Evolutionary conservation across 2,113 vertebrate genomes (phyloP).

Genomic region (Sminthopsis crassicaudata): DNA sequence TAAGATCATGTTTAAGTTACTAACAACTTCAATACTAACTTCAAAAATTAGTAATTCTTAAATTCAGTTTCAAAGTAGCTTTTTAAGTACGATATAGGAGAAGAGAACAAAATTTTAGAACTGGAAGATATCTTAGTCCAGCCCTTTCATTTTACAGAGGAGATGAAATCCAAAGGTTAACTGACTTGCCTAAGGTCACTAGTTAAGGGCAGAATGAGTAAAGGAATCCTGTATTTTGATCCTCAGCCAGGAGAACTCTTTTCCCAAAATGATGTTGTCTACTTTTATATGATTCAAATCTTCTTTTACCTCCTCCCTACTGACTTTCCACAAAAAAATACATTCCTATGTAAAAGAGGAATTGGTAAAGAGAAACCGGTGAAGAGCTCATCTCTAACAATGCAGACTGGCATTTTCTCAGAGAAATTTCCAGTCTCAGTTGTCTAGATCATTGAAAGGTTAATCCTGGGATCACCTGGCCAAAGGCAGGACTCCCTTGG

Average conservation of each 20-base stretch:
- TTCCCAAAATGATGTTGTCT: not conserved
- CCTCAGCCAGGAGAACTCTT: not conserved
- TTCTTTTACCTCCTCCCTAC: no score
- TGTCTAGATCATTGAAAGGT: no score
- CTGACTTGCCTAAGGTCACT: not conserved
- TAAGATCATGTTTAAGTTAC: conserved; percentile 36
- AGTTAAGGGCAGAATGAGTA: not conserved
- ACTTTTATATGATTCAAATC: not conserved
- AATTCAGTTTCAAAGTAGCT: conserved; percentile 36
- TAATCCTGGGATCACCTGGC: no score
- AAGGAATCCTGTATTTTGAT: not conserved
- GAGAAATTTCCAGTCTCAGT: no score
- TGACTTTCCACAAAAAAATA: not conserved
- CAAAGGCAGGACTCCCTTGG: no score
- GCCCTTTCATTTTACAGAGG: not conserved
- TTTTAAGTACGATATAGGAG: conserved; percentile 40
- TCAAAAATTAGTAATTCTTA: conserved; percentile 34
- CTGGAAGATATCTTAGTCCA: conserved; percentile 19
- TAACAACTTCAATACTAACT: not conserved
- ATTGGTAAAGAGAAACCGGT: not conserved
- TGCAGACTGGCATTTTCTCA: not conserved
- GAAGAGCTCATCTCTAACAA: not conserved
- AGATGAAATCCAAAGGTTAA: not conserved
- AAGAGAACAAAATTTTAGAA: not conserved
- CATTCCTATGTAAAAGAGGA: not conserved